phyloP scores from a whole-genome alignment of 2,888 invertebrate species.

The Drosophila ezoana region DNA sequence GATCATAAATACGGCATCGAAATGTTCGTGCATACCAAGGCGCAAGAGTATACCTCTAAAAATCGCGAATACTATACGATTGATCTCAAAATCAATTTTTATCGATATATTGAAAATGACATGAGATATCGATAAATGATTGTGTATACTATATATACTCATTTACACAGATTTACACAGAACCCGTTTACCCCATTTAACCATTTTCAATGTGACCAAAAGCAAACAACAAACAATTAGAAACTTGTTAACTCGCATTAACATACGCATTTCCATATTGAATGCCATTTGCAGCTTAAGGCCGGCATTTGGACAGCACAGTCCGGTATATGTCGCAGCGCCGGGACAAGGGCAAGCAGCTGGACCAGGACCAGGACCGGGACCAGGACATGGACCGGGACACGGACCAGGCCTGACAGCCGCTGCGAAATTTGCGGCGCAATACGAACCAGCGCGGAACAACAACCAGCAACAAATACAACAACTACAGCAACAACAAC shows the following conservation, averaged over 20 bases:
- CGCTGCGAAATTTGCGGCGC: slow-evolving; percentile 82
- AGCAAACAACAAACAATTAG: slow-evolving; percentile 18
- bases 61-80: too few species aligned
- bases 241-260: slow-evolving; percentile 12
- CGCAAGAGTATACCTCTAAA: too few species aligned
- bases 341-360: slow-evolving; percentile 12
- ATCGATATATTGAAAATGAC: too few species aligned
- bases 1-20: too few species aligned
- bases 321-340: slow-evolving; percentile 74
- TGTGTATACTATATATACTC: too few species aligned
- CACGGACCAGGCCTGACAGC: slow-evolving; percentile 40
- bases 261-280: slow-evolving; percentile 24
- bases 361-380: slow-evolving; percentile 26
- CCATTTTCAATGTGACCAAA: slow-evolving; percentile 13
- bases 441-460: slow-evolving; percentile 82
- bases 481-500: slow-evolving; percentile 37
- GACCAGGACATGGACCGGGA: slow-evolving; percentile 32
- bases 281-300: slow-evolving; percentile 56
- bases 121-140: too few species aligned
- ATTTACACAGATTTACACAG: too few species aligned
- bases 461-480: slow-evolving; percentile 58
- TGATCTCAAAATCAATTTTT: too few species aligned
- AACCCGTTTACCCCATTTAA: too few species aligned
- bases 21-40: too few species aligned
- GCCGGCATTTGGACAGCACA: slow-evolving; percentile 62